phyloP scores from a whole-genome alignment of 2,888 invertebrate species.

The Allygus modestus region DNA sequence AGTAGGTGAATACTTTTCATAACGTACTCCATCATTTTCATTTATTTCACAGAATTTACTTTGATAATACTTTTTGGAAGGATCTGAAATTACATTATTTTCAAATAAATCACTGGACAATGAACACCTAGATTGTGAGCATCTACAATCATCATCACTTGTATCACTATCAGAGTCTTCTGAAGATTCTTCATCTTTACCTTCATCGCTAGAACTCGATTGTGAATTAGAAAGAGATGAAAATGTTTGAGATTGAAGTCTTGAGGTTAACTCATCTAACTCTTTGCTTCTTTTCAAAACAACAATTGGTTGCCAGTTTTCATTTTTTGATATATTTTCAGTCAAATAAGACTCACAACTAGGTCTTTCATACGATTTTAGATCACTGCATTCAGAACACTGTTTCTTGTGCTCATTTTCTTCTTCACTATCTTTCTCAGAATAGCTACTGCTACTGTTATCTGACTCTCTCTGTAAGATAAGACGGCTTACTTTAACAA shows the following conservation, averaged over 20 bases:
- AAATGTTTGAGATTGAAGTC: conserved; percentile 4
- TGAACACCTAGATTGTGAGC: not conserved
- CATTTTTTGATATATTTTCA: conserved; percentile 37
- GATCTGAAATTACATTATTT: not conserved
- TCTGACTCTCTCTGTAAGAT: conserved; percentile 63
- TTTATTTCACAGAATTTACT: conserved; percentile 13
- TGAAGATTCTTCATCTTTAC: conserved; percentile 14
- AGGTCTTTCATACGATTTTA: not conserved
- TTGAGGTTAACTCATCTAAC: conserved; percentile 41
- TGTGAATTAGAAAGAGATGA: conserved; percentile 20
- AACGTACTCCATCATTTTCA: conserved; percentile 22
- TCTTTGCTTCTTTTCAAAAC: conserved; percentile 46
- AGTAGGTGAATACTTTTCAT: conserved; percentile 51
- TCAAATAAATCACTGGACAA: not conserved
- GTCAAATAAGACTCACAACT: not conserved
- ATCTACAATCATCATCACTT: not conserved
- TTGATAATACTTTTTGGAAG: not conserved
- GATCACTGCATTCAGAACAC: not conserved
- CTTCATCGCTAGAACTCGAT: conserved; percentile 12
- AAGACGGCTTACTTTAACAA: conserved; percentile 61
- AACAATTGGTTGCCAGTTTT: conserved; percentile 60
- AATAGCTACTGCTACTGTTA: conserved; percentile 59
- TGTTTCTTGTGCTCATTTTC: conserved; percentile 53
- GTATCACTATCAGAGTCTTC: conserved; percentile 7
- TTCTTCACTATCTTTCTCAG: conserved; percentile 63